phyloP scores from a whole-genome alignment of 2,888 invertebrate genomes.

The Halictus quadricinctus region DNA sequence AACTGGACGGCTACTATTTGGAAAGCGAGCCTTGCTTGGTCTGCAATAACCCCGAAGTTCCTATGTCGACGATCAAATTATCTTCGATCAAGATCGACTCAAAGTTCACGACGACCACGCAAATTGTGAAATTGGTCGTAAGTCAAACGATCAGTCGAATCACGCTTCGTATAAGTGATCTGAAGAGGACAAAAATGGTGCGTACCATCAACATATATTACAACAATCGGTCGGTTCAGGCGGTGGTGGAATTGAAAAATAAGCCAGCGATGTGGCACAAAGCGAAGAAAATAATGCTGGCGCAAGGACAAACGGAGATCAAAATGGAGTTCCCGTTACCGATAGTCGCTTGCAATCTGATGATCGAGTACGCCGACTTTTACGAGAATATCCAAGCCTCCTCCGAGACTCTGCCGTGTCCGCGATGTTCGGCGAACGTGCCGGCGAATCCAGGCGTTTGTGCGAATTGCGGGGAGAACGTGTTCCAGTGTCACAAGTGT shows the following conservation, averaged over 20 bases:
- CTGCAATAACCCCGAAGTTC: slow-evolving; percentile 98
- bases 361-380: slow-evolving; percentile 99
- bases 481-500: slow-evolving; percentile 99
- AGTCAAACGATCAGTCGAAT: slow-evolving; percentile 98
- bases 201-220: slow-evolving; percentile 97
- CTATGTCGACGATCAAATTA: slow-evolving; percentile 94
- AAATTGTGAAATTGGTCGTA: slow-evolving; percentile 97
- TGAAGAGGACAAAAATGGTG: slow-evolving; percentile 98
- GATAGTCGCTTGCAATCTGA: slow-evolving; percentile 98
- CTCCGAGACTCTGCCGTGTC: slow-evolving; percentile 97
- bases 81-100: slow-evolving; percentile 97
- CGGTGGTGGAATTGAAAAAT: slow-evolving; percentile 98
- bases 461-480: slow-evolving; percentile 98
- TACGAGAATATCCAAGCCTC: slow-evolving; percentile 97
- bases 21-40: slow-evolving; percentile 99
- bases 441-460: slow-evolving; percentile 99
- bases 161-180: slow-evolving; percentile 95
- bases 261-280: slow-evolving; percentile 98
- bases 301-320: slow-evolving; percentile 96
- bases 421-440: slow-evolving; percentile 97
- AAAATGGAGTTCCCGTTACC: slow-evolving; percentile 98
- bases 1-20: slow-evolving; percentile 97
- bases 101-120: slow-evolving; percentile 98
- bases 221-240: slow-evolving; percentile 97
- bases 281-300: slow-evolving; percentile 95